Conservation (phyloP, 2,888 invertebrate genomes). For the Trissonchulus latispiculum region DNA sequence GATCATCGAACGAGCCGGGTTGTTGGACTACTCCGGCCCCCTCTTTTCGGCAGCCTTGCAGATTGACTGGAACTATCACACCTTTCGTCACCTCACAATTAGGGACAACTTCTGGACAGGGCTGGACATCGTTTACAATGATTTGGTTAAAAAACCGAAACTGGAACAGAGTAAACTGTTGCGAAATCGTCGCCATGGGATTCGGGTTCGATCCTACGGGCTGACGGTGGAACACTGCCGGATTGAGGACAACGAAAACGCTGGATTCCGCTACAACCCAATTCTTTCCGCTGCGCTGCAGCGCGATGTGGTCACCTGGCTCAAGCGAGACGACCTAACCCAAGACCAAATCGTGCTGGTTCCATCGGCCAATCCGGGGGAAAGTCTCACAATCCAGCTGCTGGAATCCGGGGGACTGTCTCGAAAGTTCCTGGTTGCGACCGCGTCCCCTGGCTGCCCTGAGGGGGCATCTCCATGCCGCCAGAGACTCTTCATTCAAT, state of each 20-base stretch:
- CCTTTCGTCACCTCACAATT: constrained; percentile 53
- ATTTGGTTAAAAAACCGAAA: constrained; percentile 64
- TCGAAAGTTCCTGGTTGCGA: constrained; percentile 15
- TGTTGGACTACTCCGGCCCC: constrained; percentile 63
- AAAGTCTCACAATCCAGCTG: not conserved
- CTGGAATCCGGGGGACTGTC: constrained; percentile 2
- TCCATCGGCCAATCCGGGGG: not conserved
- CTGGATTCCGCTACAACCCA: constrained; percentile 86
- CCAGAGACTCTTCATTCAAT: not conserved
- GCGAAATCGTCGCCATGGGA: constrained; percentile 59
- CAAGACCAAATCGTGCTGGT: not conserved
- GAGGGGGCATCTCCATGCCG: too few species aligned
- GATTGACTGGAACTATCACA: constrained; percentile 56
- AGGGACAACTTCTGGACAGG: constrained; percentile 82
- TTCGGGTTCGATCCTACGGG: constrained; percentile 42
- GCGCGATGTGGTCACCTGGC: constrained; percentile 81
- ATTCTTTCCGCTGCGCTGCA: constrained; percentile 54
- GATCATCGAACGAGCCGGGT: constrained; percentile 78
- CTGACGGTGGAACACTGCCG: constrained; percentile 55
- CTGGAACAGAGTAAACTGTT: constrained; percentile 31
- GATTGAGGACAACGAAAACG: constrained; percentile 69
- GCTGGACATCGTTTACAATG: constrained; percentile 81
- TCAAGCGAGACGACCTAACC: constrained; percentile 26
- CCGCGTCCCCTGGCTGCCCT: too few species aligned
- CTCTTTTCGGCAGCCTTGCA: constrained; percentile 47